Conservation (phyloP, 2,797 vertebrate species). For the Fringilla coelebs region DNA sequence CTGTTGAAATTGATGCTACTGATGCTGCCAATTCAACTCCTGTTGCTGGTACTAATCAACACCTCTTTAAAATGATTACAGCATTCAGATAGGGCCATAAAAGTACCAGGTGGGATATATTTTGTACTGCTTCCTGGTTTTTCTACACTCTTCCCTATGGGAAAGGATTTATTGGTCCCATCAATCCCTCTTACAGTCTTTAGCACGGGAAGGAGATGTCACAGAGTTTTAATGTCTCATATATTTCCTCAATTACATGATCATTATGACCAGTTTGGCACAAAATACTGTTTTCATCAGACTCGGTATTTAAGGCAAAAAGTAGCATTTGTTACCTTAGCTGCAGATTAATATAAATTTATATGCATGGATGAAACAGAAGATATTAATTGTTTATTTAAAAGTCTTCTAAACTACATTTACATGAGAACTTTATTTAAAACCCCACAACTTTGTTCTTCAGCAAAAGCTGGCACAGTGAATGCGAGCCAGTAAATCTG, state of each 20-base stretch:
- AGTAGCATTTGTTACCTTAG: constrained; percentile 22
- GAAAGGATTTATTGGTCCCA: constrained; percentile 66
- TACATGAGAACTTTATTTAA: neutral
- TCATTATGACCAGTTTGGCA: constrained; percentile 39
- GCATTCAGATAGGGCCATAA: constrained; percentile 25
- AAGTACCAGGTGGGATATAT: constrained; percentile 45
- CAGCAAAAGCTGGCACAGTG: neutral
- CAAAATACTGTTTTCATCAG: constrained; percentile 50
- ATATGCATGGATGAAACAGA: neutral
- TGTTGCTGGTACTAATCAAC: constrained; percentile 56
- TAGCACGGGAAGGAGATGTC: constrained; percentile 58
- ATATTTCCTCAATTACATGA: constrained; percentile 55
- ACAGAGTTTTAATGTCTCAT: constrained; percentile 49
- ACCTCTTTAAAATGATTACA: constrained; percentile 39
- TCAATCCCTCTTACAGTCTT: constrained; percentile 64
- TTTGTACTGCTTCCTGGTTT: constrained; percentile 24
- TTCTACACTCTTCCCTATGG: constrained; percentile 51
- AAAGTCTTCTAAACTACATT: neutral
- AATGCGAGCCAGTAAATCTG: neutral
- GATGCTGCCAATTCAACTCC: constrained; percentile 47
- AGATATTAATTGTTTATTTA: neutral
- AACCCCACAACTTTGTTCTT: neutral
- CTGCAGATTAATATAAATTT: neutral
- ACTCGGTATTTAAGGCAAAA: neutral
- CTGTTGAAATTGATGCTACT: constrained; percentile 24